phyloP scores from a whole-genome alignment of 1,140 invertebrate species.

The Cheumatopsyche charites region DNA sequence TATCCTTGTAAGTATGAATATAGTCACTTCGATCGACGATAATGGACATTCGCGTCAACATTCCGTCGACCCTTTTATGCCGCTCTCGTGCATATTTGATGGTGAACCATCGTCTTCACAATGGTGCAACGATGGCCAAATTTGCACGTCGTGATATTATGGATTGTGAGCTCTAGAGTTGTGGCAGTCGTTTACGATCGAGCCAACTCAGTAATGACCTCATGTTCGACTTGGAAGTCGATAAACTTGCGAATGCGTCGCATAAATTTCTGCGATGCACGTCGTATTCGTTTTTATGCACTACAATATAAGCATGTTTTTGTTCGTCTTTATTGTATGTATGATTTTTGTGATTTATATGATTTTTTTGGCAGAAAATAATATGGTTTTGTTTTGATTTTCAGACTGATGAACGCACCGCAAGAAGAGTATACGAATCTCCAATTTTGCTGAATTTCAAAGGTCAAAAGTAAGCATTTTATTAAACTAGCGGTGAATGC shows the following conservation, averaged over 20 bases:
- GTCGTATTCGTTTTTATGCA: too few species aligned
- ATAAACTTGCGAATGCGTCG: conserved; percentile 9
- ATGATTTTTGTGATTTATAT: too few species aligned
- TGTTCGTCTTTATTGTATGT: too few species aligned
- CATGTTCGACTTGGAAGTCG: conserved; percentile 7
- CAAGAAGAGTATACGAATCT: conserved; percentile 11
- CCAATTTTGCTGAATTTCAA: conserved; percentile 34
- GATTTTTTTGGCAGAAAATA: too few species aligned
- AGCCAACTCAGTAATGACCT: conserved; percentile 5
- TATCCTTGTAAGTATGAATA: too few species aligned
- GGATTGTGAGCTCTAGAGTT: too few species aligned
- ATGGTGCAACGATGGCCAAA: conserved; percentile 36
- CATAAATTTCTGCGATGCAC: neutral
- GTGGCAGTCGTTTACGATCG: conserved; percentile 7
- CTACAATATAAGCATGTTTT: too few species aligned
- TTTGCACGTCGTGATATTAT: conserved; percentile 17
- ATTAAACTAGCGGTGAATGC: conserved; percentile 2
- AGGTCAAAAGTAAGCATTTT: conserved; percentile 35
- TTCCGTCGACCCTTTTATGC: conserved; percentile 13
- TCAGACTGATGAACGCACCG: conserved; percentile 39
- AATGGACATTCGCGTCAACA: too few species aligned
- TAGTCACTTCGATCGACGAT: too few species aligned
- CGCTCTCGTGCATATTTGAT: conserved; percentile 64
- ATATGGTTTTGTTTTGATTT: neutral
- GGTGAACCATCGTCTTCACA: conserved; percentile 60